These are phyloP conservation scores for Oncorhynchus keta DNA, from an alignment of 2,113 vertebrate species.

Conservation along the genomic window DNA sequence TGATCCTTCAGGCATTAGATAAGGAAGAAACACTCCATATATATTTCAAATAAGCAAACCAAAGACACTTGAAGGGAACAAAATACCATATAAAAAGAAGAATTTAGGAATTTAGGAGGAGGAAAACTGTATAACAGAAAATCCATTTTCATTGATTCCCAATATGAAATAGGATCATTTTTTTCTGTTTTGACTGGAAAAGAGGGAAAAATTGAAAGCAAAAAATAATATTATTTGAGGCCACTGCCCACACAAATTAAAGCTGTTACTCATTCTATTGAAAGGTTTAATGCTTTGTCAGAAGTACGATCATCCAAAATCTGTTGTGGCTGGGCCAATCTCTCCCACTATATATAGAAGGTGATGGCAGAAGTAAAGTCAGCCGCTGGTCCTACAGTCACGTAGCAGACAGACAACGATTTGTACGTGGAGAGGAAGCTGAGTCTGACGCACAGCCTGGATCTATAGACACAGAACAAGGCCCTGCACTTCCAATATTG, in stretches of 20 bases:
- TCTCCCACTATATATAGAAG: conserved; percentile 26
- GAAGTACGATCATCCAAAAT: conserved; percentile 12
- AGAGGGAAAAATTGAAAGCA: neutral
- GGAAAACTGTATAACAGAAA: too few relatives aligned
- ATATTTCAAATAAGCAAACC: too few relatives aligned
- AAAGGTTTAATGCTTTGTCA: neutral
- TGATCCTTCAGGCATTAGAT: too few relatives aligned
- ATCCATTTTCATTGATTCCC: neutral
- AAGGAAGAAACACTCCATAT: too few relatives aligned
- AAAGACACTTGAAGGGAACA: neutral
- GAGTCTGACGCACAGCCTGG: conserved; percentile 57
- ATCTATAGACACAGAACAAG: conserved; percentile 68
- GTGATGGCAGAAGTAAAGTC: too few relatives aligned
- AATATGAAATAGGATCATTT: neutral
- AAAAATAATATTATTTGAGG: neutral
- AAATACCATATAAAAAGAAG: neutral
- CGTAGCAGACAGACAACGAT: conserved; percentile 58
- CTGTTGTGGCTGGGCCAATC: neutral
- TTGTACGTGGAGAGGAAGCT: conserved; percentile 64
- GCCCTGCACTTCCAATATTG: conserved; percentile 66
- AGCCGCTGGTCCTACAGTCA: conserved; percentile 39
- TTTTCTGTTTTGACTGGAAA: neutral
- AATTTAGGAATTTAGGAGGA: neutral
- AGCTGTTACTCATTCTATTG: neutral
- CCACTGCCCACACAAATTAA: neutral